A percentile compares a stretch with the other conserved stretches of the same genome.
Evolutionary conservation across 2,113 vertebrate species (phyloP).

Genomic region (Brienomyrus brachyistius): DNA sequence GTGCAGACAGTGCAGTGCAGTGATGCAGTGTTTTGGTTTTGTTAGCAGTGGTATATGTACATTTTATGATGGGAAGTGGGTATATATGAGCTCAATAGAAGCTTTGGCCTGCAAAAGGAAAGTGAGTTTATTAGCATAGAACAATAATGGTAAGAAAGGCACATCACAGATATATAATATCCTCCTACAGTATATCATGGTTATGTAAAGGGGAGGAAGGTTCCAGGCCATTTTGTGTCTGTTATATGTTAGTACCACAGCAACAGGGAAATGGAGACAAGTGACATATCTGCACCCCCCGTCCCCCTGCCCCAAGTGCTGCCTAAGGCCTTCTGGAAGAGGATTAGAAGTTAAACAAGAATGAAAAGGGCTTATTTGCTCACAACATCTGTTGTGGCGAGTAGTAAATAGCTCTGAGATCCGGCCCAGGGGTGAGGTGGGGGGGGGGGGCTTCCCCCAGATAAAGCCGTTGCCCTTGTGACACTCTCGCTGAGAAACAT

Average conservation of each 20-base stretch:
- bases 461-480: not conserved
- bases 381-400: slow-evolving; percentile 9
- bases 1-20: not conserved
- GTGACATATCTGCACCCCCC: slow-evolving; percentile 2
- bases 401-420: slow-evolving; percentile 1
- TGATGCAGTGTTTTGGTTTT: not conserved
- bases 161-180: not conserved
- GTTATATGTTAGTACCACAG: not conserved
- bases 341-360: slow-evolving; percentile 3
- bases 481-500: not conserved
- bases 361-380: slow-evolving; percentile 7
- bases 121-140: not conserved
- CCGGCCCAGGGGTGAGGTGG: not conserved
- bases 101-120: not conserved
- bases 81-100: not conserved
- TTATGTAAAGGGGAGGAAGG: not conserved
- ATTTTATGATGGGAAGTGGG: not conserved
- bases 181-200: not conserved
- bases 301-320: not conserved
- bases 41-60: not conserved
- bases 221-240: not conserved
- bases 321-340: slow-evolving; percentile 5
- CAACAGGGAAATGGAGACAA: not conserved
- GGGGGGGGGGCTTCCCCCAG: not conserved
- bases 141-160: not conserved